A percentile compares a stretch with the other conserved stretches of the same genome.
Conservation (phyloP, 2,113 vertebrate species). For the Galbula dea region DNA sequence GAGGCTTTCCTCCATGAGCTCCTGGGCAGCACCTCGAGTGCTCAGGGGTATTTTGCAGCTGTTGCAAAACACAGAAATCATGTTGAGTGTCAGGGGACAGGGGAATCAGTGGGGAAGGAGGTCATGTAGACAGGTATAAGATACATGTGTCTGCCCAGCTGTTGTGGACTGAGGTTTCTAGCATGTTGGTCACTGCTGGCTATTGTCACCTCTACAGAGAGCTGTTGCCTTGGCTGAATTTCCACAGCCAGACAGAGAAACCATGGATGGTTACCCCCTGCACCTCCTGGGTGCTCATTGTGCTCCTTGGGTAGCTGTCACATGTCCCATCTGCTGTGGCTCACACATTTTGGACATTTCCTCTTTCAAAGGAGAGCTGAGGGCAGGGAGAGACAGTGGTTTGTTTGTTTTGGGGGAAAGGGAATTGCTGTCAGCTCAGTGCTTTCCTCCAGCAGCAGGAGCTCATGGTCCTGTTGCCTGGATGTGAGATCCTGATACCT, state of each 20-base stretch:
- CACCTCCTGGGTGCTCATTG: fast-evolving
- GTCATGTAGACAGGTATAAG: neutral
- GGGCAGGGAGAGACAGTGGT: neutral
- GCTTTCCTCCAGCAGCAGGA: neutral
- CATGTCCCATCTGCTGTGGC: neutral
- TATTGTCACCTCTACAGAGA: neutral
- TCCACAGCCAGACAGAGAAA: neutral
- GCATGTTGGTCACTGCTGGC: neutral
- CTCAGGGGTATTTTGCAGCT: neutral
- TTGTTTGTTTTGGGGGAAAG: neutral
- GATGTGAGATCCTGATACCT: neutral
- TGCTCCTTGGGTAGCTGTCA: neutral
- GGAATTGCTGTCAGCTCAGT: neutral
- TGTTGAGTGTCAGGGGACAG: fast-evolving
- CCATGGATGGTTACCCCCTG: neutral
- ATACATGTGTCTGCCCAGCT: fast-evolving
- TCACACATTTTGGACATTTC: neutral
- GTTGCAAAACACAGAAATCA: neutral
- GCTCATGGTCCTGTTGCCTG: fast-evolving
- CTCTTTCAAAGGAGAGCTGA: neutral
- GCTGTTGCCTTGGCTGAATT: neutral
- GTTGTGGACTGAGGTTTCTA: neutral
- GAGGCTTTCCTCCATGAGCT: neutral
- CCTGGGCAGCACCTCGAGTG: neutral
- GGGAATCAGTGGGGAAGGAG: neutral